These are phyloP conservation scores for Temnothorax nylanderi DNA, from an alignment of 1,140 invertebrate species.

Conservation along the genomic window DNA sequence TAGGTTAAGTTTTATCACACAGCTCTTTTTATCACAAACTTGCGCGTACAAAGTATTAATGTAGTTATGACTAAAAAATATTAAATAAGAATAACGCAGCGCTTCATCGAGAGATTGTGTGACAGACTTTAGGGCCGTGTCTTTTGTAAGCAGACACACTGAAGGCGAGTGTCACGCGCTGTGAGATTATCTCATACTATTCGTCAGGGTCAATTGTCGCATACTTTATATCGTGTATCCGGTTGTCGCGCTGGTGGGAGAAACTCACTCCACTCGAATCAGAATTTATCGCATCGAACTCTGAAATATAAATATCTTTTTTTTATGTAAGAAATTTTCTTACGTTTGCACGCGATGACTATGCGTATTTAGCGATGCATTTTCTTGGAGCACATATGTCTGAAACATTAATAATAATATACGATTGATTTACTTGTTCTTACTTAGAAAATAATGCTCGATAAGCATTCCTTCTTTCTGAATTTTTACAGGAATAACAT, in stretches of 20 bases:
- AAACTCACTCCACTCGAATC: too few relatives aligned
- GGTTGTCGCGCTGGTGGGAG: neutral
- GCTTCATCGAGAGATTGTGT: neutral
- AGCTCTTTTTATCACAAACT: neutral
- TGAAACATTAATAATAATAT: neutral
- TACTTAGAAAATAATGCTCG: neutral
- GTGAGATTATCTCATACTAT: neutral
- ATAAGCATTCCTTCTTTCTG: neutral
- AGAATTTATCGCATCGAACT: neutral
- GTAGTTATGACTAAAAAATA: neutral
- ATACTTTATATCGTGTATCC: slow-evolving; percentile 9
- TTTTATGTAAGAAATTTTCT: neutral
- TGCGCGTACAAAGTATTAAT: neutral
- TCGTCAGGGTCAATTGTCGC: slow-evolving; percentile 17
- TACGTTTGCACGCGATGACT: neutral
- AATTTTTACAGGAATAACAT: too few relatives aligned
- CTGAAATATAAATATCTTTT: neutral
- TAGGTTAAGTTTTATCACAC: neutral
- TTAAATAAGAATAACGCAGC: neutral
- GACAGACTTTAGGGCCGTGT: neutral
- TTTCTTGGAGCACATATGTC: neutral
- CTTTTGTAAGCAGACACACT: neutral
- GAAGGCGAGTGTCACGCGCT: neutral
- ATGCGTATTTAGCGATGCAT: neutral
- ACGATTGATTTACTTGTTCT: neutral